These are phyloP conservation scores for Felis chaus DNA, from an alignment of 2,113 vertebrate genomes.

Conservation along the genomic window DNA sequence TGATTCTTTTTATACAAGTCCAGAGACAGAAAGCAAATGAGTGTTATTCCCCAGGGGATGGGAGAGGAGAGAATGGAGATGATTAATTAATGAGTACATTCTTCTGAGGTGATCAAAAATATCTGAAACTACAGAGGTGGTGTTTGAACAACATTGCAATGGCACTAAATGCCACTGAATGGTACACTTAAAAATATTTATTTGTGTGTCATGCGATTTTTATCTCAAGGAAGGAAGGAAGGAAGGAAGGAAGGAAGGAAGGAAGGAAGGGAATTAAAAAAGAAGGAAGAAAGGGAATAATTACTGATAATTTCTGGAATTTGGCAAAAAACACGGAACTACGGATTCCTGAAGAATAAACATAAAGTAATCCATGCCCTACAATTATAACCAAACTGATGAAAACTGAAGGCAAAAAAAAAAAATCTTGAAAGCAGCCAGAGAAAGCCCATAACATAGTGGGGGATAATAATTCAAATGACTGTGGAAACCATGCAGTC, in stretches of 20 bases:
- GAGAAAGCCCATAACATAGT: background rate
- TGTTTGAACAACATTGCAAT: background rate
- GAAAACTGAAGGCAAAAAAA: background rate
- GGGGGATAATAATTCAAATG: background rate
- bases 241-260: too few species aligned
- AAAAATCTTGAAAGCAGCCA: background rate
- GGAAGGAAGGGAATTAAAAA: background rate
- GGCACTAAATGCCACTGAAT: background rate
- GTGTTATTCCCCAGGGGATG: background rate
- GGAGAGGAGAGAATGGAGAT: background rate
- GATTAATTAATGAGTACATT: background rate
- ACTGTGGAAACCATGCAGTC: background rate
- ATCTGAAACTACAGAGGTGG: background rate
- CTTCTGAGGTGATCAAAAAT: background rate
- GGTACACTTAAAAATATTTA: background rate
- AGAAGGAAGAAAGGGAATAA: background rate
- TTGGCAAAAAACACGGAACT: background rate
- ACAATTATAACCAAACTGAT: background rate
- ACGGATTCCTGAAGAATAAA: background rate
- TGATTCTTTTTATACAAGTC: background rate
- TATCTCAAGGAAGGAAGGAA: background rate
- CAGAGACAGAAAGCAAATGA: background rate
- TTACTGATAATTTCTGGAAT: background rate
- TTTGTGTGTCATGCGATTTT: background rate
- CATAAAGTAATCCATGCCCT: background rate